Conservation (phyloP, 2,888 invertebrate species). For the Eutolmus rufibarbis region DNA sequence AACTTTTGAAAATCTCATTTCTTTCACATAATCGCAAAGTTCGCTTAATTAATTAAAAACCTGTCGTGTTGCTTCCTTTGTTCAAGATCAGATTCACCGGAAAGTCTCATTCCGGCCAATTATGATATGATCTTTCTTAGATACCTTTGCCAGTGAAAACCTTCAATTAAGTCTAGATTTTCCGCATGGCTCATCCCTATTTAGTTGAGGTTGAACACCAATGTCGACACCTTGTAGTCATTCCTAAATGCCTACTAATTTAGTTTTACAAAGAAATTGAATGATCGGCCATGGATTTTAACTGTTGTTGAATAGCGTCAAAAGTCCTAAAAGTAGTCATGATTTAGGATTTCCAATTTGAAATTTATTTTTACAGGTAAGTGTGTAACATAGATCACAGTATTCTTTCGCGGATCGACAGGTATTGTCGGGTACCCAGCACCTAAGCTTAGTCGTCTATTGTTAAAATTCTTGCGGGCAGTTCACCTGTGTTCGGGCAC, state of each 20-base stretch:
- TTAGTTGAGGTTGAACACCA: background rate
- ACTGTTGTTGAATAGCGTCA: background rate
- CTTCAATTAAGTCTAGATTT: background rate
- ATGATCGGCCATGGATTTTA: background rate
- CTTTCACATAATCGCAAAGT: background rate
- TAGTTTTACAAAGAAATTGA: background rate
- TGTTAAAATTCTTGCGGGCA: background rate
- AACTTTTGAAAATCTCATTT: background rate
- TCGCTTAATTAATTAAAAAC: background rate
- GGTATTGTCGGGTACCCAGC: background rate
- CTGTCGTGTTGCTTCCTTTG: background rate
- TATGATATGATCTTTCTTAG: background rate
- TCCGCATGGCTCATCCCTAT: background rate
- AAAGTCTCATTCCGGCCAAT: background rate
- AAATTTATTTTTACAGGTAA: background rate
- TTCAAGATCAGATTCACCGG: conserved; percentile 30
- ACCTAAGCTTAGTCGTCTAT: background rate
- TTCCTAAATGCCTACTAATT: background rate
- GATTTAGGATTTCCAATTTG: background rate
- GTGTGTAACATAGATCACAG: background rate
- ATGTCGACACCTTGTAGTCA: background rate
- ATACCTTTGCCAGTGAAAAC: background rate
- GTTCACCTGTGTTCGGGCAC: background rate
- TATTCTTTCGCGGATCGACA: conserved; percentile 4
- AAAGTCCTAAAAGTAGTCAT: background rate